Evolutionary conservation across 2,797 vertebrate genomes (phyloP), one percentile per base, ranked within the genome.

Genomic region (Sebastes miniatus): DNA sequence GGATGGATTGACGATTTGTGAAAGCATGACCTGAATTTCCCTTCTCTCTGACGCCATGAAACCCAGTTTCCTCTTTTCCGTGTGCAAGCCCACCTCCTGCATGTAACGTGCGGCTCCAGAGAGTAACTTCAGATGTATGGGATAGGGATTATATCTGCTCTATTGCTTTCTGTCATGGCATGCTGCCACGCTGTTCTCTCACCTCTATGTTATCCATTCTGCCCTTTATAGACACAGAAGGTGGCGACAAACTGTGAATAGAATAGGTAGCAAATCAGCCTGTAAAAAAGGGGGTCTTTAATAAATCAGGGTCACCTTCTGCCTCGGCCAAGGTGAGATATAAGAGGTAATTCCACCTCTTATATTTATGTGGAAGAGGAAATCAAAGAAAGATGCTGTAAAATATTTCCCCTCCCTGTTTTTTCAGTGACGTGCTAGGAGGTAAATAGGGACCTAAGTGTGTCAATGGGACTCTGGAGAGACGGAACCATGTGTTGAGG

Each of bases 391-490:
- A 61, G 54, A 77, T 29, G 18, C 13, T 73, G n/a, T 68, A 31
- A 73, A 80, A 59, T 31, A 76, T 76, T 52, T 65, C 58, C 64
- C 58, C 31, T 74, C 61, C 79, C 58, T 13, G 6, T 80, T 76
- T 88, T 90, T 83, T 69, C 76, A 77, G 74, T 89, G 90, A 87
- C 92, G 89, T 85, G 86, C 72, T 92, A 84, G 27, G 76, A 93
- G 86, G 87, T 81, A 66, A 88, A 83, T 73, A 81, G 80, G 85
- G 83, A 86, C 83, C 50, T 88, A 93, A 92, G 84, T 93, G 92
- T 94, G 93, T 94, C 95, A 92, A 72, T 89, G 86, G 85, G 89
- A 83, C 93, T 94, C 94, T 87, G 87, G 94, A 92, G 94, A 89
- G 90, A 87, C 5, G 61, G 76, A 68, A 78, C 79, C 83, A 84